A percentile compares a stretch with the other conserved stretches of the same genome.
These are phyloP conservation scores for Pandion haliaetus DNA, from an alignment of 2,113 vertebrate genomes.

Conservation along the genomic window DNA sequence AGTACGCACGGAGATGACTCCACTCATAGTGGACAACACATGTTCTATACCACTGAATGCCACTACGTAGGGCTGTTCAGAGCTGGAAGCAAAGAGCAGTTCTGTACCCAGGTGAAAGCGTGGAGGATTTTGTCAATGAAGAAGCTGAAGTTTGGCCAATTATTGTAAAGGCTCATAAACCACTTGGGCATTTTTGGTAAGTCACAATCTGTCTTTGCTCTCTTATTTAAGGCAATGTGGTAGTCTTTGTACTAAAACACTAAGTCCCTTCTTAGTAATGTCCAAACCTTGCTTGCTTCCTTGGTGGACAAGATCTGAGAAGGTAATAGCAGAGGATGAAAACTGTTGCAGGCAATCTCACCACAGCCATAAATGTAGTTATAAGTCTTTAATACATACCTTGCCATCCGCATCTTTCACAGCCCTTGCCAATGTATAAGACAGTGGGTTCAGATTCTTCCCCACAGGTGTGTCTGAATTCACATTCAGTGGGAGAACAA, in stretches of 20 bases:
- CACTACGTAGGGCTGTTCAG: background rate
- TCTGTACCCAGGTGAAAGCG: background rate
- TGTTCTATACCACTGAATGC: background rate
- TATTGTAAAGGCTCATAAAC: background rate
- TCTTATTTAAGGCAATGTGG: background rate
- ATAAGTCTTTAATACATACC: slow-evolving; percentile 58
- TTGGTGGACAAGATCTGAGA: background rate
- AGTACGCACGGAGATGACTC: background rate
- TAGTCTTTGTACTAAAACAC: background rate
- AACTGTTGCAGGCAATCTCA: background rate
- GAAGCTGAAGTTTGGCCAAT: background rate
- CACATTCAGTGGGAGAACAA: slow-evolving; percentile 86
- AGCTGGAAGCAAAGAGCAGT: background rate
- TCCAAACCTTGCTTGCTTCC: background rate
- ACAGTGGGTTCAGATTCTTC: slow-evolving; percentile 80
- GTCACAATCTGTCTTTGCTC: background rate
- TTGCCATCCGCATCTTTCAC: slow-evolving; percentile 77
- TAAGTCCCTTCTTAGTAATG: background rate
- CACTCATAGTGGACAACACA: background rate
- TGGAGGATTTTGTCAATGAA: background rate
- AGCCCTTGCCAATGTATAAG: slow-evolving; percentile 78
- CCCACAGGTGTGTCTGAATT: slow-evolving; percentile 65
- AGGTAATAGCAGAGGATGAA: background rate
- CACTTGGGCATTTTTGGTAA: background rate
- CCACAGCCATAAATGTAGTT: background rate